Base-by-base conservation (phyloP, 2,888 invertebrate genomes). In the Dusona sp. region DNA sequence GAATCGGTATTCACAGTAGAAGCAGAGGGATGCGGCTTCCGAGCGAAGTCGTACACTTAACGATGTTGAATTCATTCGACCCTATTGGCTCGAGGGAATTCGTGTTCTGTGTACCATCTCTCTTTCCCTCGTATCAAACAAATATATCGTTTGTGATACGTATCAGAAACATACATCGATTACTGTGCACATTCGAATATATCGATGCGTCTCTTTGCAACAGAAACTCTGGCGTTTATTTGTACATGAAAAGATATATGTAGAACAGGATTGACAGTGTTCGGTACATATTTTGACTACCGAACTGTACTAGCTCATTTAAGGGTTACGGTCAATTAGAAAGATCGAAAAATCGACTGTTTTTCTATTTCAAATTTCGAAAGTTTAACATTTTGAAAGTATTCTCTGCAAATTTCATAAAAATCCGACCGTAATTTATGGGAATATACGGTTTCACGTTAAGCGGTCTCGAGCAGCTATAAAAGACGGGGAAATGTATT, bases 11-110 rank as follows among this genome's bases (percentile, higher is more conserved):
- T 16, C 16, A 61, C 29, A 61, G 57, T 16, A 29, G 22, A 25
- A 61, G n/a, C n/a, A n/a, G 57, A 29, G 57, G 13, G 29, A 29
- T 61, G 11, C 25, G 13, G 6, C 13, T 13, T 61, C 57, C 7
- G 73, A 16, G 36, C n/a, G 29, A 54, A 22, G 73, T 33, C 11
- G 51, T 29, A 45, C 25, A 70, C 42, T 45, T 45, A 48, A 22
- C 48, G 51, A 51, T 36, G 83, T 51, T 64, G 77, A 42, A 83
- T 73, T 78, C 73, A 65, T 65, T 61, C 78, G 54, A 67, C 65
- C 78, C 45, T 65, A 54, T 54, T 67, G 25, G 25, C 73, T 78
- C 45, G 38, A 38, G 78, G 75, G 70, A 70, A 75, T 78, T 73
- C 42, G 22, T 25, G 42, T 42, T 16, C 22, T 45, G 36, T 33